Conservation (phyloP, 2,888 invertebrate species). For the Xestia sexstrigata region DNA sequence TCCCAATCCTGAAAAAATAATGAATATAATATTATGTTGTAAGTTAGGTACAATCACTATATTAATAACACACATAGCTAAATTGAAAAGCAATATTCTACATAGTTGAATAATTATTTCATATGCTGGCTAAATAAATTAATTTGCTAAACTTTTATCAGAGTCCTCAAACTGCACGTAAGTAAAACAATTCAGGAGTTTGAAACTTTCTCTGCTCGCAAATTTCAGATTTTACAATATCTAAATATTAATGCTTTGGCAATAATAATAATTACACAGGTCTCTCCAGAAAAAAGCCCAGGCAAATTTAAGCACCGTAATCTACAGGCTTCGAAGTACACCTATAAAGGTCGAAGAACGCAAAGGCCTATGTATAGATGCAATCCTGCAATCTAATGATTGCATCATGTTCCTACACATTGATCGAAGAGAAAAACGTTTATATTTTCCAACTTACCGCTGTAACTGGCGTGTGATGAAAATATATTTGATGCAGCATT, state of each 20-base stretch:
- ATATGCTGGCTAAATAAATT: neutral
- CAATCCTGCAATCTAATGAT: too few species aligned
- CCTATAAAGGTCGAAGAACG: neutral
- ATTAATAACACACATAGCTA: neutral
- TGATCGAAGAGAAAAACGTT: neutral
- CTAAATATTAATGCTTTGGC: too few species aligned
- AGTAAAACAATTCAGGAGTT: too few species aligned
- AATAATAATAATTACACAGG: neutral
- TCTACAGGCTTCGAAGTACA: neutral
- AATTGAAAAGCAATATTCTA: neutral
- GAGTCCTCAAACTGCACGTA: neutral
- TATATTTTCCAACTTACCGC: constrained; percentile 54
- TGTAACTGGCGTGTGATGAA: constrained; percentile 27
- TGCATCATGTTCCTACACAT: constrained; percentile 18
- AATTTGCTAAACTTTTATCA: neutral
- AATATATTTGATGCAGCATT: constrained; percentile 23
- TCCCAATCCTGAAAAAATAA: constrained; percentile 43
- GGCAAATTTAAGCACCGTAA: neutral
- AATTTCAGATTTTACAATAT: too few species aligned
- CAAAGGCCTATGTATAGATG: too few species aligned
- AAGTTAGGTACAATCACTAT: neutral
- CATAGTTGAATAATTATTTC: neutral
- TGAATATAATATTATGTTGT: neutral
- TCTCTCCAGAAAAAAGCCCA: neutral
- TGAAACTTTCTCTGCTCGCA: too few species aligned